Evolutionary conservation across 1,140 invertebrate species (phyloP).

Genomic region (Acromyrmex charruanus): DNA sequence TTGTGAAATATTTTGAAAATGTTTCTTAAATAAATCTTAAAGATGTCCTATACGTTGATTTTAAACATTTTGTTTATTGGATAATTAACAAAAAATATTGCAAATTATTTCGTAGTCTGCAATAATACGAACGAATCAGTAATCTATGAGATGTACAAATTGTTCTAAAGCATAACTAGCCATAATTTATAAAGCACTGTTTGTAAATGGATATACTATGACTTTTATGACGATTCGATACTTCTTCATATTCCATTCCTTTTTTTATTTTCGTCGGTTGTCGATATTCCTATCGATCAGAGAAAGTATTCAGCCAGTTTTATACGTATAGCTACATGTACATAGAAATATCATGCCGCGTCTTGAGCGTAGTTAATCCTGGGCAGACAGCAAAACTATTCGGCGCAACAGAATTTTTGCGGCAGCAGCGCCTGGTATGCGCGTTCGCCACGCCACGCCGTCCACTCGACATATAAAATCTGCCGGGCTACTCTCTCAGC

Average conservation of each 20-base stretch:
- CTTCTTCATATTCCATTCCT: not conserved
- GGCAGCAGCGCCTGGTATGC: constrained; percentile 42
- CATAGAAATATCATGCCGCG: constrained; percentile 5
- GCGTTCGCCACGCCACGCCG: constrained; percentile 18
- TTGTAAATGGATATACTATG: not conserved
- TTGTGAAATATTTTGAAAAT: too few species aligned
- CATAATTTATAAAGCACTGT: too few species aligned
- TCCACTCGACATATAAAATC: constrained; percentile 69
- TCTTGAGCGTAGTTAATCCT: constrained; percentile 64
- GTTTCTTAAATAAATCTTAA: too few species aligned
- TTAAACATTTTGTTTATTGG: too few species aligned
- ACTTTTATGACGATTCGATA: not conserved
- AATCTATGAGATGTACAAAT: not conserved
- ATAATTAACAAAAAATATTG: too few species aligned
- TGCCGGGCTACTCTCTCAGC: constrained; percentile 66
- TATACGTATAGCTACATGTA: not conserved
- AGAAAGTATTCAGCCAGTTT: not conserved
- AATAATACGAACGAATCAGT: not conserved
- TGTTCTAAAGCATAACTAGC: too few species aligned
- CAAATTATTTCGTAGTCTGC: not conserved
- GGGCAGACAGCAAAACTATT: constrained; percentile 55
- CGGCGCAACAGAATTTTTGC: constrained; percentile 64
- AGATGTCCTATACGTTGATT: too few species aligned
- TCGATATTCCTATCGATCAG: constrained; percentile 28
- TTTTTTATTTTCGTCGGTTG: not conserved